phyloP scores from a whole-genome alignment of 2,888 invertebrate genomes.

The Habroteleia sp. region DNA sequence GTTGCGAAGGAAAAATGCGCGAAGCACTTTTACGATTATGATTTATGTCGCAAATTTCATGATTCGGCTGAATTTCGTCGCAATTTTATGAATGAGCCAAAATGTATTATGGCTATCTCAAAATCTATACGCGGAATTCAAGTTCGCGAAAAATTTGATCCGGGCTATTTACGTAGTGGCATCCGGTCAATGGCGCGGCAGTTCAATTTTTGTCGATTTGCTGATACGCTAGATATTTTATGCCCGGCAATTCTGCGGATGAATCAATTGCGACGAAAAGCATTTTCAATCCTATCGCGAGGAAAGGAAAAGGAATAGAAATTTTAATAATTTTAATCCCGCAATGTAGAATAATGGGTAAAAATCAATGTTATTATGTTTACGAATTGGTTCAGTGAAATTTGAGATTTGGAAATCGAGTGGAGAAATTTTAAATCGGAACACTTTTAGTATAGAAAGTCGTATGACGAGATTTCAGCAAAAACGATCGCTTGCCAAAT shows the following conservation, averaged over 20 bases:
- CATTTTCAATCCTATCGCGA: conserved; percentile 8
- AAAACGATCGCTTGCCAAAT: too few species aligned
- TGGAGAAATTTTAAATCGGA: too few species aligned
- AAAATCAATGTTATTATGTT: too few species aligned
- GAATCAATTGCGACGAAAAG: conserved; percentile 39
- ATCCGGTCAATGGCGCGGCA: conserved; percentile 36
- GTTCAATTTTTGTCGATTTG: conserved; percentile 41
- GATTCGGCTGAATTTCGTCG: conserved; percentile 25
- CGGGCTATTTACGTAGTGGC: conserved; percentile 31
- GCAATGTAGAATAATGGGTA: too few species aligned
- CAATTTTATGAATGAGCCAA: conserved; percentile 31
- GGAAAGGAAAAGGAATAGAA: conserved; percentile 7
- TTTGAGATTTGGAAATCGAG: too few species aligned
- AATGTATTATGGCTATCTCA: conserved; percentile 21
- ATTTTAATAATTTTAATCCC: too few species aligned
- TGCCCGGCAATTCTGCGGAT: conserved; percentile 10
- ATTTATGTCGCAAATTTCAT: conserved; percentile 38
- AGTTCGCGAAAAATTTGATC: conserved; percentile 46
- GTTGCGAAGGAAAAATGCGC: conserved; percentile 16
- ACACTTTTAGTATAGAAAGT: too few species aligned
- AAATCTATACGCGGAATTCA: conserved; percentile 28
- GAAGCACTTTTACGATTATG: conserved; percentile 31
- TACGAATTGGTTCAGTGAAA: too few species aligned
- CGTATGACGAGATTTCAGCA: too few species aligned
- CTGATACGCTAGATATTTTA: conserved; percentile 36